Evolutionary conservation across 2,888 invertebrate genomes (phyloP).

Genomic region (Sericinus montela): DNA sequence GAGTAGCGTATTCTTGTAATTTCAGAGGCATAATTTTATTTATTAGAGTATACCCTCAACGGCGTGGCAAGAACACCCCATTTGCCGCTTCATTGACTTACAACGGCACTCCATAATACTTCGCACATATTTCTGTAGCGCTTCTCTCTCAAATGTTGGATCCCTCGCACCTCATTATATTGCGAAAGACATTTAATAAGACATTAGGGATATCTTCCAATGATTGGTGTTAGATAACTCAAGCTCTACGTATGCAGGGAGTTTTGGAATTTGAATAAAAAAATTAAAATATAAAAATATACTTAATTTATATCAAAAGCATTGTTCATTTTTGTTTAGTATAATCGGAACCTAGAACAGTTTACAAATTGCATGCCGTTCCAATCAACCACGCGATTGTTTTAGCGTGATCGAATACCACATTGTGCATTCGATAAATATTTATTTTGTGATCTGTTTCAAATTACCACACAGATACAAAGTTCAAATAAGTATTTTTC

Average conservation of each 20-base stretch:
- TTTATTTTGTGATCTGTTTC: slow-evolving; percentile 26
- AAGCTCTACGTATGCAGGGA: slow-evolving; percentile 22
- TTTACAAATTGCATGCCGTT: slow-evolving; percentile 56
- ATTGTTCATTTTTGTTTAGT: slow-evolving; percentile 12
- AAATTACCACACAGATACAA: slow-evolving; percentile 7
- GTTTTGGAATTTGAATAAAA: slow-evolving; percentile 5
- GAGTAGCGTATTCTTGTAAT: slow-evolving; percentile 76
- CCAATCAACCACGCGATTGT: slow-evolving; percentile 59
- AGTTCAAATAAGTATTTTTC: too few species aligned
- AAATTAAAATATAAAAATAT: too few species aligned
- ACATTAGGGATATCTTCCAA: slow-evolving; percentile 67
- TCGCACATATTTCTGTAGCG: slow-evolving; percentile 78
- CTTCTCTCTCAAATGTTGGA: slow-evolving; percentile 61
- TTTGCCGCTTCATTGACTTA: slow-evolving; percentile 79
- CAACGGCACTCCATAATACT: slow-evolving; percentile 78
- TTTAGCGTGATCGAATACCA: slow-evolving; percentile 45
- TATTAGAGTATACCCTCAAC: slow-evolving; percentile 73
- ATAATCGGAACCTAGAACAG: slow-evolving; percentile 9
- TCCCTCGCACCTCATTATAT: slow-evolving; percentile 77
- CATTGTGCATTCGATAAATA: slow-evolving; percentile 41
- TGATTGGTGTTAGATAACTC: slow-evolving; percentile 68
- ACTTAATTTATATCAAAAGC: slow-evolving; percentile 1
- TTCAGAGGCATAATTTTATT: slow-evolving; percentile 79
- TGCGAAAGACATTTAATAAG: slow-evolving; percentile 78
- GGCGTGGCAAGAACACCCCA: slow-evolving; percentile 70